Base-by-base conservation (phyloP, 2,113 vertebrate genomes). In the Loxodonta africana region DNA sequence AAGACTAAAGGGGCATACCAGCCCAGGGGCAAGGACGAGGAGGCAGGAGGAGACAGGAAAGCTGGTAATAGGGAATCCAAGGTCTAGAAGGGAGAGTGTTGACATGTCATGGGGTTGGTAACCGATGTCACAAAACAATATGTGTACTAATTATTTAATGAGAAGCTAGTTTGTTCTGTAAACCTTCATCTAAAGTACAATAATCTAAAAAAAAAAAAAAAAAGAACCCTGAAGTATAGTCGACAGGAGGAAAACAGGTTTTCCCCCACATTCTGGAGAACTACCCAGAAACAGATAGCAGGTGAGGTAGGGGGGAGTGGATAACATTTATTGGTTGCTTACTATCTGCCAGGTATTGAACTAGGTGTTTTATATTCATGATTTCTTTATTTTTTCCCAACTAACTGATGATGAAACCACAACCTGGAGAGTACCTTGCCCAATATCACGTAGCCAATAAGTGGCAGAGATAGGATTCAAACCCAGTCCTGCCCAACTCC, bases 381-480 rank as follows among this genome's bases (percentile, higher is more conserved):
- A 41, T 95, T 95, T 91, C 25, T 93, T 73, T 86, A 18, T 53
- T 76, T 81, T 60, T 14, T 23, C 33, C 83, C 30, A 81, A 48
- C 69, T 83, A 69, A 62, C 25, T 46, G 80, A 83, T 67, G 25
- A 71, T 26, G 63, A 89, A 67, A 73, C 41, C 5, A 17, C 85
- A 44, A 73, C 21, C 77, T 63, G 14, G 80, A 11, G 41, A 82
- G 14, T 81, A 44, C 48, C 65, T 62, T 76, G 26, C n/a, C 71
- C 57, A 30, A 0, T 30, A 14, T 53, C 65, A 60, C 0, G 0
- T 60, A 90, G 69, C 37, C 69, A 53, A 90, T 63, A 63, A 33
- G 2, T 71, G 81, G 78, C 46, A 51, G 57, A 44, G 77, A 63
- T 95, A 18, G 48, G n/a, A 90, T 84, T 78, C 57, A 85, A 85